A percentile compares a stretch with the other conserved stretches of the same genome.
Evolutionary conservation across 2,113 vertebrate species (phyloP).

Genomic region (Cyphomyrus plagiostoma): DNA sequence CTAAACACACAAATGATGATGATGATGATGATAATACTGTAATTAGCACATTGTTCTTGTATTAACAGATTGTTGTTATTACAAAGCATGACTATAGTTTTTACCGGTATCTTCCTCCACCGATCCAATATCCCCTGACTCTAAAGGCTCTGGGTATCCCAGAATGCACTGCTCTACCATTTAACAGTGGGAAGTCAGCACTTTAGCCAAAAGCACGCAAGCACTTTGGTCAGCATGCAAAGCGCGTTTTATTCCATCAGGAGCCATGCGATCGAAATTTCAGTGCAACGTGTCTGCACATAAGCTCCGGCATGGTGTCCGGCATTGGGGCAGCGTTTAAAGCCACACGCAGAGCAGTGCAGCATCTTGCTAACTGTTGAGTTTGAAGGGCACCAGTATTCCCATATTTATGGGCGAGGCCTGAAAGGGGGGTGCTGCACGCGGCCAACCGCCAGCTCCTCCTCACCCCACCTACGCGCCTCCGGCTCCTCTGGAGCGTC

Average conservation of each 20-base stretch:
- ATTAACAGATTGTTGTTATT: background rate
- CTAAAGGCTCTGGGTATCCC: background rate
- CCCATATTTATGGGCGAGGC: background rate
- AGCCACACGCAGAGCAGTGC: conserved; percentile 28
- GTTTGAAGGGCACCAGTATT: background rate
- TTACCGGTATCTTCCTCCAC: background rate
- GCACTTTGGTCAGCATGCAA: conserved; percentile 19
- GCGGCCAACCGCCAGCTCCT: background rate
- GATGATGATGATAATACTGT: background rate
- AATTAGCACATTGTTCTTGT: background rate
- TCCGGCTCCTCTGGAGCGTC: background rate
- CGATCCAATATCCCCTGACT: background rate
- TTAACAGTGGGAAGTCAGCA: background rate
- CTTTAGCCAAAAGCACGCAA: background rate
- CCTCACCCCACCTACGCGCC: background rate
- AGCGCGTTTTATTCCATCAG: conserved; percentile 44
- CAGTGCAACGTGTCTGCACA: conserved; percentile 47
- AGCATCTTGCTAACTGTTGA: background rate
- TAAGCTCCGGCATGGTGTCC: conserved; percentile 28
- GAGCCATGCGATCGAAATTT: conserved; percentile 51
- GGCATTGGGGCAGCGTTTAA: conserved; percentile 48
- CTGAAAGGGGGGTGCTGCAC: background rate
- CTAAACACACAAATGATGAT: background rate
- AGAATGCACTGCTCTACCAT: background rate
- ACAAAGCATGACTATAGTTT: background rate